Evolutionary conservation across 2,113 vertebrate genomes (phyloP).

Genomic region (Mirza zaza): DNA sequence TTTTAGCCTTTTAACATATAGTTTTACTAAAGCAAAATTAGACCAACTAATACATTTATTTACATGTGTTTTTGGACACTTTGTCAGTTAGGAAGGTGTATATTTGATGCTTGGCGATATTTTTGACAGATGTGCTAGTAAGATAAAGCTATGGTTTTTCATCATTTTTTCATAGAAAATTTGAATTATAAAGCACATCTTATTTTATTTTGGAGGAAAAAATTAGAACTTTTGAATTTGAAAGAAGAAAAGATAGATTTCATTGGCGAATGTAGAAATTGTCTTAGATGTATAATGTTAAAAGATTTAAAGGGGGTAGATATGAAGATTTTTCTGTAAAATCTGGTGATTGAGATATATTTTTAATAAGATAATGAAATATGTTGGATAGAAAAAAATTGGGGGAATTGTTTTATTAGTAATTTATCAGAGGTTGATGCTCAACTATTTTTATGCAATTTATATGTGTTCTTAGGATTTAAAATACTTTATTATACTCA

Average conservation of each 20-base stretch:
- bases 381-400: neutral
- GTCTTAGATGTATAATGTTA: neutral
- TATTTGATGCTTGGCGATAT: conserved; percentile 38
- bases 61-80: neutral
- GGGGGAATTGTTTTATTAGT: neutral
- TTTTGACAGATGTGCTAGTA: conserved; percentile 50
- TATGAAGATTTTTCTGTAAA: conserved; percentile 51
- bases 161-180: conserved; percentile 10
- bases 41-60: conserved; percentile 8
- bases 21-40: conserved; percentile 22
- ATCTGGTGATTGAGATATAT: neutral
- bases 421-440: conserved; percentile 30
- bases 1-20: conserved; percentile 43
- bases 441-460: neutral
- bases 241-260: conserved; percentile 27
- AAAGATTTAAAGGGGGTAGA: neutral
- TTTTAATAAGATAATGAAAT: conserved; percentile 36
- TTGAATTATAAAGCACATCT: neutral
- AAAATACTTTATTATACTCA: neutral
- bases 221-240: conserved; percentile 54
- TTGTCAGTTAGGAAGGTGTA: neutral
- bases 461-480: conserved; percentile 27
- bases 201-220: conserved; percentile 17
- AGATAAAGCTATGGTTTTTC: conserved; percentile 4
- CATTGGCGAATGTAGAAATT: conserved; percentile 53